Conservation (phyloP, 2,888 invertebrate species). For the Harpagoxenus sublaevis region DNA sequence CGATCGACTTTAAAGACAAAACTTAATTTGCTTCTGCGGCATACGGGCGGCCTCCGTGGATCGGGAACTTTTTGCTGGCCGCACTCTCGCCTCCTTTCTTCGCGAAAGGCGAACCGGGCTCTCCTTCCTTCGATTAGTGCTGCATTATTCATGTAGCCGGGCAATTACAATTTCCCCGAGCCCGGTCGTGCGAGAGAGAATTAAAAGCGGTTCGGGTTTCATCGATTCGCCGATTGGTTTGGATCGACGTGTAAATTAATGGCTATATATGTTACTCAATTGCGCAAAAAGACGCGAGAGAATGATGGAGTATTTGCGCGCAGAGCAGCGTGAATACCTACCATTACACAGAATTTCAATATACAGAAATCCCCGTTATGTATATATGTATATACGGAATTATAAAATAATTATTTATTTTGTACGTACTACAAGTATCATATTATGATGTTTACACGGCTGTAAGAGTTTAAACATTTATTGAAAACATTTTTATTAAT, state of each 20-base stretch:
- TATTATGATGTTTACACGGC: background rate
- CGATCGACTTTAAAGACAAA: constrained; percentile 48
- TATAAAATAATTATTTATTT: constrained; percentile 17
- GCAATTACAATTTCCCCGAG: constrained; percentile 63
- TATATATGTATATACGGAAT: background rate
- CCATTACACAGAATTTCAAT: background rate
- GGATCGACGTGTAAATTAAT: constrained; percentile 49
- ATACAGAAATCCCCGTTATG: background rate
- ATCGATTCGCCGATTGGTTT: constrained; percentile 28
- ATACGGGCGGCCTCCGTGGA: constrained; percentile 39
- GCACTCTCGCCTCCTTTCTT: background rate
- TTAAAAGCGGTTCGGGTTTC: constrained; percentile 46
- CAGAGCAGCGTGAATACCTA: background rate
- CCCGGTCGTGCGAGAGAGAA: constrained; percentile 38
- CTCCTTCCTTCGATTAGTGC: constrained; percentile 44
- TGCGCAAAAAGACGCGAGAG: background rate
- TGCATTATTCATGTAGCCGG: constrained; percentile 67
- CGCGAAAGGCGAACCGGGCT: constrained; percentile 23
- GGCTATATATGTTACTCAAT: constrained; percentile 26
- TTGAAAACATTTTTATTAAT: constrained; percentile 5
- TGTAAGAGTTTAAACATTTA: constrained; percentile 2
- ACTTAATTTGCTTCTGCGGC: constrained; percentile 61
- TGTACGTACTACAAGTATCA: background rate
- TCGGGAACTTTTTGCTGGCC: constrained; percentile 50
- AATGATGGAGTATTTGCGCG: background rate